Base-by-base conservation (phyloP, 2,888 invertebrate genomes). In the Biston stratarius region DNA sequence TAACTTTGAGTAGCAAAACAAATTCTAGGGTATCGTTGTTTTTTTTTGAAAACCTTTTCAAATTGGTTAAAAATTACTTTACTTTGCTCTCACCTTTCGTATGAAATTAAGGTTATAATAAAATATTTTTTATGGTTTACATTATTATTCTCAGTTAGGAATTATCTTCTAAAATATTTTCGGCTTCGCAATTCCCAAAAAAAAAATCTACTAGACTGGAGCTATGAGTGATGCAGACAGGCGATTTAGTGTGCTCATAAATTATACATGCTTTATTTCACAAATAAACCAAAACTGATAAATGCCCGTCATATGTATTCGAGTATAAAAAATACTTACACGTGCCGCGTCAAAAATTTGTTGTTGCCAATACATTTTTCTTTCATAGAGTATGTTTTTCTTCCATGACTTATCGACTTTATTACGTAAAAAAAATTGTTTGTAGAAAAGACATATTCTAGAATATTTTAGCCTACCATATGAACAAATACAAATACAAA, bases 361-460 rank as follows among this genome's bases (percentile, higher is more conserved):
- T 38, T 38, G 38, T 64, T 64, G 67, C 70, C 67, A 70, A 67
- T 53, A 15, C 60, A 62, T 61, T 64, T 67, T 61, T 64, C 53
- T 48, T 36, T 12, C 15, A 24, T 38, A 14, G 47, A 47, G 57
- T 47, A 15, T 24, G 56, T 56, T 56, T 56, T 56, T 56, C 55
- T 56, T n/a, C n/a, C 12, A 33, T 34, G 14, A 57, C 45, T 57
- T 56, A 56, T 56, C n/a, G 56, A 56, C 44, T 36, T 52, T 52
- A 11, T 33, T 8, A 40, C 15, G 53, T 53, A 10, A 24, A n/a
- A 53, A 40, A 15, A 40, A 40, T 53, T 53, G 14, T 0, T 5
- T 15, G 15, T 15, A 14, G 40, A 40, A 7, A 11, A 38, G 34
- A 38, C n/a, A 36, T 40, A 15, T 38, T 33, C 5, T 36, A n/a